Evolutionary conservation across 2,113 vertebrate species (phyloP).

Genomic region (Peromyscus californicus): DNA sequence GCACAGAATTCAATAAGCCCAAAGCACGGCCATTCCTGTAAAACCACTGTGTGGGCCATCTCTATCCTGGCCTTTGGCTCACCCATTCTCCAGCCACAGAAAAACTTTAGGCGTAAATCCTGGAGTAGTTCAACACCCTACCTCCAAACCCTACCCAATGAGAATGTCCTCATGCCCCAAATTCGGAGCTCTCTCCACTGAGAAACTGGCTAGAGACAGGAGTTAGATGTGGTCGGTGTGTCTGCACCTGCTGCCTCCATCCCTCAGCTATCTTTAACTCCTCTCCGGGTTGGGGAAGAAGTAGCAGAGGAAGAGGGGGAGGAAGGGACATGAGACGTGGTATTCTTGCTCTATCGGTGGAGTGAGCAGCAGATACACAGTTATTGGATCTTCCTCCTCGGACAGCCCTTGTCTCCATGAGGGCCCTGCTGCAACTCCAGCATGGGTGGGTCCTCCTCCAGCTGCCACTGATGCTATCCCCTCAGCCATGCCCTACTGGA

Average conservation of each 20-base stretch:
- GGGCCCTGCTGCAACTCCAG: not conserved
- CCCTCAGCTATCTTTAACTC: not conserved
- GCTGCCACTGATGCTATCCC: not conserved
- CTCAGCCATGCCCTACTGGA: not conserved
- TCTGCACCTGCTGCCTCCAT: not conserved
- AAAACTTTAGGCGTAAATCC: not conserved
- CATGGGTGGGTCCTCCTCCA: not conserved
- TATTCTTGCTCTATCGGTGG: not conserved
- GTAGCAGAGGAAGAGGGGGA: too few relatives aligned
- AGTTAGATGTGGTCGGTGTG: fast-evolving
- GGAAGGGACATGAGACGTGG: fast-evolving
- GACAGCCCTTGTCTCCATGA: not conserved
- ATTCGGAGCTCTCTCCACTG: not conserved
- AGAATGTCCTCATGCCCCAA: not conserved
- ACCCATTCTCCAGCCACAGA: not conserved
- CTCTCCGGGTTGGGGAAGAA: not conserved
- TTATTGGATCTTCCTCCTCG: not conserved
- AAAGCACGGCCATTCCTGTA: not conserved
- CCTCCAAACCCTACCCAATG: constrained; percentile 8
- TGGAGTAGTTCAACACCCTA: not conserved
- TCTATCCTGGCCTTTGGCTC: not conserved
- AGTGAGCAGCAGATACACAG: not conserved
- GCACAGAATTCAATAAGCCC: not conserved
- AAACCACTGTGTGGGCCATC: not conserved
- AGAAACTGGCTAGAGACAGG: not conserved